Base-by-base conservation (phyloP, 2,113 vertebrate species). In the Notarius quadriscutis region DNA sequence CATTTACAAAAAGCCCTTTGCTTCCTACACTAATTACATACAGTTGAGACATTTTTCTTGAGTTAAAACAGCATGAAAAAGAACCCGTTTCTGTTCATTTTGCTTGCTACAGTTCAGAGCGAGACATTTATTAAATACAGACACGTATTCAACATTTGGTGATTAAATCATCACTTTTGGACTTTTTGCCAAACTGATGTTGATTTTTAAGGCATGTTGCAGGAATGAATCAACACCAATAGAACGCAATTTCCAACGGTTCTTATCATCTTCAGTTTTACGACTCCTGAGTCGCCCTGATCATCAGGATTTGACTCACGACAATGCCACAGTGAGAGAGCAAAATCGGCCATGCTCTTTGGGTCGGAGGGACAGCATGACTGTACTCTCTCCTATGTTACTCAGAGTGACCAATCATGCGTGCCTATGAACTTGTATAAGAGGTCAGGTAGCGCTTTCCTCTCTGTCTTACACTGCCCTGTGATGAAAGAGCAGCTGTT, bases 181-280 rank as follows among this genome's bases (percentile, higher is more conserved):
- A 9, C 6, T 34, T 71, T 84, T 72, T 5, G 14, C 53, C 51
- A 72, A 72, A 84, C 48, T 15, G 41, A 25, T n/a, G 10, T 51
- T 81, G 55, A 18, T 65, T 51, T 83, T 85, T 60, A 85, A 75
- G 71, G 69, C 55, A 85, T 74, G 41, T 9, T 85, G 41, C 18
- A 63, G 14, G 27, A 63, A 4, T 30, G 9, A 48, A 50, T 18
- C 34, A 10, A 50, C 15, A 78, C 62, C 20, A 58, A 58, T 53
- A 69, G 62, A 30, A 3, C 51, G 6, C 10, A 34, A 75, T 74
- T 48, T 77, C 77, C 51, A 79, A 27, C 77, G n/a, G 27, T 79
- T 57, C 53, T 30, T 27, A 53, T 11, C 25, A 0, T n/a, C 11
- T 27, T 15, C 1, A 53, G 27, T 79, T 79, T 30, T 55, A 41